A percentile compares a stretch with the other conserved stretches of the same genome.
Conservation (phyloP, 2,797 vertebrate genomes). For the Aplochiton taeniatus region DNA sequence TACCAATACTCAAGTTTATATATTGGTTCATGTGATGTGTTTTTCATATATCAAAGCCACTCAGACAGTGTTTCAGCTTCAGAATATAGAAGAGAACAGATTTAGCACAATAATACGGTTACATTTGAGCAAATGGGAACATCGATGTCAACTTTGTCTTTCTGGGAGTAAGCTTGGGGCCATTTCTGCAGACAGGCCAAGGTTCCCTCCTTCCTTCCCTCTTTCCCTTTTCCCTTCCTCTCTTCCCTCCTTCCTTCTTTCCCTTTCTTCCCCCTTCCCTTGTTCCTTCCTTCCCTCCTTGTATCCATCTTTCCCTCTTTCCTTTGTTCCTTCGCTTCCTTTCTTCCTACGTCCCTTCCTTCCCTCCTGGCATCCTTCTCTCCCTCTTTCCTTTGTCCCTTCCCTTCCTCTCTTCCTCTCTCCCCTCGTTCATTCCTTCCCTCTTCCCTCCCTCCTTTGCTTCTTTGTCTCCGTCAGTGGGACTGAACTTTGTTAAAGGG, state of each 20-base stretch:
- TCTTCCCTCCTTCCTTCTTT: neutral
- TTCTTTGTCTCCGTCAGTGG: neutral
- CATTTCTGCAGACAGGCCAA: neutral
- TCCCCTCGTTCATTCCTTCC: neutral
- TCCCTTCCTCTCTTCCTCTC: no score
- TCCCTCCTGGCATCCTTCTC: neutral
- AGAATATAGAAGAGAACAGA: no score
- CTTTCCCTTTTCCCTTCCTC: neutral
- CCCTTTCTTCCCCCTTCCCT: conserved; percentile 20
- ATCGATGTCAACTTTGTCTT: neutral
- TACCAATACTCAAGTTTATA: no score
- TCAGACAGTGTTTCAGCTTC: no score
- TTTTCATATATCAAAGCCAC: no score
- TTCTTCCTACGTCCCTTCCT: neutral
- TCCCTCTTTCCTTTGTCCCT: neutral
- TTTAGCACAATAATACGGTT: no score
- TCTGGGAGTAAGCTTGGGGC: neutral
- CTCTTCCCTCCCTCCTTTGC: neutral
- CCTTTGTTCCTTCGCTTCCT: conserved; percentile 15
- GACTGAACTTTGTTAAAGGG: no score
- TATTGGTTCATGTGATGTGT: no score
- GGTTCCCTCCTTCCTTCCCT: neutral
- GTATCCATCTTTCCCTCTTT: conserved; percentile 36
- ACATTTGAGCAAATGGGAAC: no score
- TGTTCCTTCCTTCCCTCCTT: conserved; percentile 47